These are phyloP conservation scores for Stenoptilia bipunctidactyla DNA, from an alignment of 2,888 invertebrate genomes.

Conservation along the genomic window DNA sequence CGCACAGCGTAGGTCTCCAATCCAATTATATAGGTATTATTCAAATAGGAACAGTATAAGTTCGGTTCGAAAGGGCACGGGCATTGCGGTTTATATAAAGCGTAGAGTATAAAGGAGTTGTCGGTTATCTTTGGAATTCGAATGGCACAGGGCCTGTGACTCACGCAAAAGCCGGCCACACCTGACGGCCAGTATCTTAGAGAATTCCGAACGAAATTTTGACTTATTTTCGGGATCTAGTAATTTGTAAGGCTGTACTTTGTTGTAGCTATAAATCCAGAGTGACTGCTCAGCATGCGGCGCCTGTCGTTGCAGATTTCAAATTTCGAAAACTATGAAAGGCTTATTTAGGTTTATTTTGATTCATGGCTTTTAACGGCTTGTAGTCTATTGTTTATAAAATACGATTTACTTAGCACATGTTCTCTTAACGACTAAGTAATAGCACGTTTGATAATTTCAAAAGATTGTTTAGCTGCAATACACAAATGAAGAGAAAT, in stretches of 20 bases:
- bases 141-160: constrained; percentile 41
- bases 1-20: not conserved
- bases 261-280: not conserved
- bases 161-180: constrained; percentile 54
- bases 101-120: constrained; percentile 51
- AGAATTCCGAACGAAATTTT: constrained; percentile 32
- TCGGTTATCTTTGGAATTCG: constrained; percentile 60
- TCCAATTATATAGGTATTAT: not conserved
- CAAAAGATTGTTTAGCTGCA: too few species aligned
- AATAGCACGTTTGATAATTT: too few species aligned
- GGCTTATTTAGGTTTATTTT: too few species aligned
- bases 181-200: constrained; percentile 49
- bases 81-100: constrained; percentile 14
- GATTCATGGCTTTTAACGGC: too few species aligned
- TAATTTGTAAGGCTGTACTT: constrained; percentile 1
- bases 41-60: not conserved
- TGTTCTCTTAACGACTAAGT: too few species aligned
- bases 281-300: not conserved
- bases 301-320: not conserved
- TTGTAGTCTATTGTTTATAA: too few species aligned
- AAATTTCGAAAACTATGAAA: not conserved
- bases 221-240: not conserved
- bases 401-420: too few species aligned
- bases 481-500: too few species aligned
- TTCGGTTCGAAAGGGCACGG: constrained; percentile 49